Evolutionary conservation across 2,113 vertebrate genomes (phyloP).

Genomic region (Mus spicilegus): DNA sequence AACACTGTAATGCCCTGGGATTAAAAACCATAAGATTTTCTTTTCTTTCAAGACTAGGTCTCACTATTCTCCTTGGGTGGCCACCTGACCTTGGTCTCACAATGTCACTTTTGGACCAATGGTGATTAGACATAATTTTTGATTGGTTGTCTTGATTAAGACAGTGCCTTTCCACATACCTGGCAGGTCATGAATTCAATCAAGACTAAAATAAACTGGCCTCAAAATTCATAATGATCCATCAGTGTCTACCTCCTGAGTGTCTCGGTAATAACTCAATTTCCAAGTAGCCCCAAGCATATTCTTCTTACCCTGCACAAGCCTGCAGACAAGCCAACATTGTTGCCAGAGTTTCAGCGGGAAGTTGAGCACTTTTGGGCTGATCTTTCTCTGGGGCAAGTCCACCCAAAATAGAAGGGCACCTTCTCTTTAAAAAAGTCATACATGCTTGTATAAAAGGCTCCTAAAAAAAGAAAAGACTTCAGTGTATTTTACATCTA

Average conservation of each 20-base stretch:
- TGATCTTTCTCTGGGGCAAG: slow-evolving; percentile 99
- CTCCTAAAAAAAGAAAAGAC: slow-evolving; percentile 87
- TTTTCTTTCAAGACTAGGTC: background rate
- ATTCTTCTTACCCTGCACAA: slow-evolving; percentile 94
- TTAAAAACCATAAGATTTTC: background rate
- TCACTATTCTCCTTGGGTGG: background rate
- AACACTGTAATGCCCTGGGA: background rate
- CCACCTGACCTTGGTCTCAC: background rate
- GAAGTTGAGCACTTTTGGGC: slow-evolving; percentile 98
- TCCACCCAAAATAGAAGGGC: slow-evolving; percentile 98
- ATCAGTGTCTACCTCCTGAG: background rate
- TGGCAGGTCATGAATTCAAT: background rate
- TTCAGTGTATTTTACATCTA: slow-evolving; percentile 49
- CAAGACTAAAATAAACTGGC: background rate
- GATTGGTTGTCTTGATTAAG: background rate
- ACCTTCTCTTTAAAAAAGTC: slow-evolving; percentile 98
- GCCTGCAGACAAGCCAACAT: slow-evolving; percentile 98
- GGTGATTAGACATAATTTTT: background rate
- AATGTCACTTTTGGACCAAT: background rate
- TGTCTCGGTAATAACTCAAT: background rate
- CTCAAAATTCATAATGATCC: background rate
- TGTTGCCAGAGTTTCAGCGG: slow-evolving; percentile 97
- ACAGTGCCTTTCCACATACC: background rate
- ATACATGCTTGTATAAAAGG: slow-evolving; percentile 99
- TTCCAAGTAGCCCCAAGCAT: background rate